Conservation (phyloP, 2,797 vertebrate species). For the Thaleichthys pacificus region DNA sequence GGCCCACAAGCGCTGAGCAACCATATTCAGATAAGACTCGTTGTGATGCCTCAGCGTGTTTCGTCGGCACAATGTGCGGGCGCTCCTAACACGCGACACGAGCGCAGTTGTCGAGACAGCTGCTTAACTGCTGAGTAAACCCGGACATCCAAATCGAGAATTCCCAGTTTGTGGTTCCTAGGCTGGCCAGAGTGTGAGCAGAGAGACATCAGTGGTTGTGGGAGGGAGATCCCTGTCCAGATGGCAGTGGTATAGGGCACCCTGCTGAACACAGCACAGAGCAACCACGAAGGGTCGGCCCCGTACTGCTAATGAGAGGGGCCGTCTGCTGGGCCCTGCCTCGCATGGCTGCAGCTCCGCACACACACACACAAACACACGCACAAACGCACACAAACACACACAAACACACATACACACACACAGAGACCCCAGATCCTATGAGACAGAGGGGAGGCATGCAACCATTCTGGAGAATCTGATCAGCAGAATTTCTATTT, state of each 20-base stretch:
- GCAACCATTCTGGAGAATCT: not conserved
- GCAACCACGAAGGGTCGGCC: not conserved
- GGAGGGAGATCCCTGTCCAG: constrained; percentile 22
- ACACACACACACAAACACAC: too few relatives aligned
- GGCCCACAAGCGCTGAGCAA: constrained; percentile 50
- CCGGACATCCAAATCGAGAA: constrained; percentile 32
- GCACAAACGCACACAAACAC: too few relatives aligned
- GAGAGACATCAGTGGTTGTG: not conserved
- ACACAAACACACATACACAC: too few relatives aligned
- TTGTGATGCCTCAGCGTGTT: constrained; percentile 46
- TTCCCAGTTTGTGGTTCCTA: constrained; percentile 21
- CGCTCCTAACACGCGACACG: not conserved
- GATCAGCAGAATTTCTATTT: not conserved
- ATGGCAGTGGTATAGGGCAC: constrained; percentile 27
- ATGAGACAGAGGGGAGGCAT: not conserved
- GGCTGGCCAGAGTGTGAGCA: constrained; percentile 8
- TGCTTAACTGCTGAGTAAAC: constrained; percentile 3
- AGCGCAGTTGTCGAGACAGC: constrained; percentile 30
- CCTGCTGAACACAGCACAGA: constrained; percentile 18
- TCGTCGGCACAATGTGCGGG: constrained; percentile 32
- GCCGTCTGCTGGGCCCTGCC: not conserved
- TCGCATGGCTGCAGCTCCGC: not conserved
- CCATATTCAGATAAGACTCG: not conserved
- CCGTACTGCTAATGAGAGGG: constrained; percentile 1
- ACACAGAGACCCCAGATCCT: not conserved